These are phyloP conservation scores for Stichodactyla helianthus DNA, from an alignment of 64 coral and sea anemone genomes.

Conservation along the genomic window DNA sequence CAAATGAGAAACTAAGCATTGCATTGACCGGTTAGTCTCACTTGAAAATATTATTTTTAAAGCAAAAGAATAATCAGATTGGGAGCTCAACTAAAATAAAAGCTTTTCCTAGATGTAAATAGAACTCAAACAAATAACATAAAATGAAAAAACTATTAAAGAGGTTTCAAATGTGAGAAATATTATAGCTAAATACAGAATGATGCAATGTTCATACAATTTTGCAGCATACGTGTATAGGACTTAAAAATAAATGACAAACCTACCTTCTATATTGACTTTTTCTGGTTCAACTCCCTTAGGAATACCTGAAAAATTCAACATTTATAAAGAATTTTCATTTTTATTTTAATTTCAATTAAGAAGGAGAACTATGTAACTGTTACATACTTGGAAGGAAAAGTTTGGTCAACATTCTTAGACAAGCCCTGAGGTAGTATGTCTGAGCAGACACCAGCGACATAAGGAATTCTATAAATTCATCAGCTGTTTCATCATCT, in stretches of 20 bases:
- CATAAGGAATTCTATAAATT: conserved; percentile 87
- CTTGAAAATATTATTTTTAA: too few species aligned
- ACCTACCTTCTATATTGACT: conserved; percentile 27
- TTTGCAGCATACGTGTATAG: too few species aligned
- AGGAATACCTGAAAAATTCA: background rate
- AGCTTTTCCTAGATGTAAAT: too few species aligned
- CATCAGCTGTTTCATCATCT: conserved; percentile 65
- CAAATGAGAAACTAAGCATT: too few species aligned
- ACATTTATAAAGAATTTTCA: background rate
- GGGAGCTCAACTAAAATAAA: too few species aligned
- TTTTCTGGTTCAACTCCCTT: conserved; percentile 12
- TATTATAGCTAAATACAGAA: background rate
- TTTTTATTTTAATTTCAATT: background rate
- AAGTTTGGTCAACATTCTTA: conserved; percentile 77
- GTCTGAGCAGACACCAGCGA: conserved; percentile 88
- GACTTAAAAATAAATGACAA: too few species aligned
- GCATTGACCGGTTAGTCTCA: too few species aligned
- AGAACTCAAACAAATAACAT: too few species aligned
- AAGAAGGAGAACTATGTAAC: too few species aligned
- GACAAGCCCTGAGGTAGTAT: conserved; percentile 80
- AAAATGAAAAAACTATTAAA: too few species aligned
- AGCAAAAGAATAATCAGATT: too few species aligned
- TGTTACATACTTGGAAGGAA: conserved; percentile 69
- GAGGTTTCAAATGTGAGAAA: too few species aligned
- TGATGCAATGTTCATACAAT: background rate